phyloP scores from a whole-genome alignment of 2,113 vertebrate genomes.

The Phainopepla nitens region DNA sequence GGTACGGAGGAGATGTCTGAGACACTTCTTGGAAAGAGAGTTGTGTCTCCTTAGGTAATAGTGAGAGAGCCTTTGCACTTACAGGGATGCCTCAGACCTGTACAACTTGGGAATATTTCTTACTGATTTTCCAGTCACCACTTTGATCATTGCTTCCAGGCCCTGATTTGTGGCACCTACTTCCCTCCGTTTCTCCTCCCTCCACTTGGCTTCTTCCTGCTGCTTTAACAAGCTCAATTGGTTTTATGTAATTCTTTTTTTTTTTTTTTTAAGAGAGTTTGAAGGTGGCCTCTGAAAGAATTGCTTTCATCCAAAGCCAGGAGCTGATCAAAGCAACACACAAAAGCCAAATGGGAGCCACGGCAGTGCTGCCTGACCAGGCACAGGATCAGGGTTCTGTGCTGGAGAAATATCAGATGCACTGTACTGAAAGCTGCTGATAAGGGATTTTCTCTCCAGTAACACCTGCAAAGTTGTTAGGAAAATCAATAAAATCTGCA shows the following conservation, averaged over 20 bases:
- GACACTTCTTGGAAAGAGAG: background rate
- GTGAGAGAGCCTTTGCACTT: background rate
- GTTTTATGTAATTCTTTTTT: conserved; percentile 35
- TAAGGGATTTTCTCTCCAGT: background rate
- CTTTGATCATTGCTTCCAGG: conserved; percentile 11
- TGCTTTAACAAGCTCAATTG: conserved; percentile 43
- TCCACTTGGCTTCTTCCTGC: conserved; percentile 20
- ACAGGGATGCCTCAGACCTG: background rate
- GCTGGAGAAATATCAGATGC: background rate
- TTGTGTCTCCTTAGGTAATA: background rate
- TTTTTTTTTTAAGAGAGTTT: background rate
- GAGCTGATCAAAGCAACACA: conserved; percentile 37
- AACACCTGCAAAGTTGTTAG: conserved; percentile 39
- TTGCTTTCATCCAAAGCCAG: conserved; percentile 51
- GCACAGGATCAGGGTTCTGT: background rate
- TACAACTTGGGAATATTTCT: background rate
- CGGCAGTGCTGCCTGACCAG: conserved; percentile 2
- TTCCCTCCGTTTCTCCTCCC: conserved; percentile 20
- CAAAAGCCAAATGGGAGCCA: conserved; percentile 8
- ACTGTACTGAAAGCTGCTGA: background rate
- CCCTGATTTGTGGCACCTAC: background rate
- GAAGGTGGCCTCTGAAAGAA: conserved; percentile 30
- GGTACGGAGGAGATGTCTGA: background rate
- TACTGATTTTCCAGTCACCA: background rate
- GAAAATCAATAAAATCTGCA: conserved; percentile 50